Base-by-base conservation (phyloP, 2,797 vertebrate genomes). In the Pipistrellus kuhlii region DNA sequence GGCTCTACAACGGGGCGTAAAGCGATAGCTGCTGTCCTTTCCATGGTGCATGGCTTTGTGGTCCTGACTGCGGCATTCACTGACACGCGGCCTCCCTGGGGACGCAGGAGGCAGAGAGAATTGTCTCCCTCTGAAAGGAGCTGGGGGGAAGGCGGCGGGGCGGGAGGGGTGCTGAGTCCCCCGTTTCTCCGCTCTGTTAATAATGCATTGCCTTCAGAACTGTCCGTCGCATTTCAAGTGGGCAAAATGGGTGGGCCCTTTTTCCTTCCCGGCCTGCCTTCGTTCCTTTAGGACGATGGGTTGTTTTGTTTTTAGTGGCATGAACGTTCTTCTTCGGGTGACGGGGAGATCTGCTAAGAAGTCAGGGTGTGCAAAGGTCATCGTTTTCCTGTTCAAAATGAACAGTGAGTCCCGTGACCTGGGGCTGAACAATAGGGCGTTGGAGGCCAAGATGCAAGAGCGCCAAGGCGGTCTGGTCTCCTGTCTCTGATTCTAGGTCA, bases 341-440 rank as follows among this genome's bases (percentile, higher is more conserved):
- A 57, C 51, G 30, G 51, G 11, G 53, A 15, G 18, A 25, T 85
- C 77, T 69, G 68, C 77, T 88, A 14, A 68, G 76, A 75, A 44
- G 35, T 83, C 35, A 30, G 76, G 62, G 68, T n/a, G 18, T 32
- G 57, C 27, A 25, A 32, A 69, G 71, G 38, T 71, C 84, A 53
- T 44, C 35, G 59, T 71, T 80, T 91, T 75, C 48, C 59, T 78
- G 27, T 59, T 91, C 41, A 57, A 51, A 83, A 44, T 59, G 32
- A 86, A 44, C 44, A 62, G 25, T 46, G 48, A 64, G 75, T 73
- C 44, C 64, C 38, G 11, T 25, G 90, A 80, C 75, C 75, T 66
- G 25, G 25, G n/a, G 1, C 62, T 46, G 32, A 6, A 25, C 57
- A 13, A 1, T 18, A 30, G 23, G 38, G 32, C 5, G 32, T n/a